Conservation (phyloP, 2,797 vertebrate species). For the Sebastes reedi region DNA sequence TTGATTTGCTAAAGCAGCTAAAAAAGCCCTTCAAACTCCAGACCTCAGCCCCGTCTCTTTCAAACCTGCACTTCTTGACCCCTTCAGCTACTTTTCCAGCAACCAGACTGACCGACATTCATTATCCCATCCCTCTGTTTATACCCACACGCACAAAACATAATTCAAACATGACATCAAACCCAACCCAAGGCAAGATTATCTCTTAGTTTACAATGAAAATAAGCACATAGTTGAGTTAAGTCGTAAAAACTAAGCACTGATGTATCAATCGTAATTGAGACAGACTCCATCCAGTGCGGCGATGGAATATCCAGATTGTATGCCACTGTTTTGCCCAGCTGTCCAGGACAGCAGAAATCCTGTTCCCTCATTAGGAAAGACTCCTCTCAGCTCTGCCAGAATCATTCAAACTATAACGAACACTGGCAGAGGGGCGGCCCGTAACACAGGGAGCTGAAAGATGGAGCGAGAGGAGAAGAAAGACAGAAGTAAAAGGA, state of each 20-base stretch:
- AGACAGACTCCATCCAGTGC: conserved; percentile 25
- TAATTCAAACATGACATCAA: conserved; percentile 30
- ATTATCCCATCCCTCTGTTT: conserved; percentile 28
- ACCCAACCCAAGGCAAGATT: conserved; percentile 4
- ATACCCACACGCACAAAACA: conserved; percentile 4
- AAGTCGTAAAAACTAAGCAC: conserved; percentile 16
- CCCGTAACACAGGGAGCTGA: conserved; percentile 58
- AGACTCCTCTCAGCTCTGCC: conserved; percentile 41
- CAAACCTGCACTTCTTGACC: background rate
- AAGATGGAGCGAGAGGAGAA: conserved; percentile 34
- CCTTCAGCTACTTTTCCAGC: conserved; percentile 7
- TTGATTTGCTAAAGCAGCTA: conserved; percentile 33
- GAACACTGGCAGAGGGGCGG: conserved; percentile 41
- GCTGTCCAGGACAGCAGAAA: conserved; percentile 28
- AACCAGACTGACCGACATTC: conserved; percentile 21
- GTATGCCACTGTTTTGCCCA: conserved; percentile 38
- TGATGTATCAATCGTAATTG: conserved; percentile 17
- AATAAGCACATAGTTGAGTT: conserved; percentile 17
- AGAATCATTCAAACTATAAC: conserved; percentile 44
- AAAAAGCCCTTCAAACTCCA: conserved; percentile 33
- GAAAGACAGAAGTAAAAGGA: conserved; percentile 1
- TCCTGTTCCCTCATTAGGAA: conserved; percentile 58
- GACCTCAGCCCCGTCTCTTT: background rate
- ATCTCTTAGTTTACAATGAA: conserved; percentile 27
- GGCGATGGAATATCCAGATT: conserved; percentile 47